A percentile compares a stretch with the other conserved stretches of the same genome.
phyloP scores from a whole-genome alignment of 2,888 invertebrate species.

The Aspidiotus rigidus region DNA sequence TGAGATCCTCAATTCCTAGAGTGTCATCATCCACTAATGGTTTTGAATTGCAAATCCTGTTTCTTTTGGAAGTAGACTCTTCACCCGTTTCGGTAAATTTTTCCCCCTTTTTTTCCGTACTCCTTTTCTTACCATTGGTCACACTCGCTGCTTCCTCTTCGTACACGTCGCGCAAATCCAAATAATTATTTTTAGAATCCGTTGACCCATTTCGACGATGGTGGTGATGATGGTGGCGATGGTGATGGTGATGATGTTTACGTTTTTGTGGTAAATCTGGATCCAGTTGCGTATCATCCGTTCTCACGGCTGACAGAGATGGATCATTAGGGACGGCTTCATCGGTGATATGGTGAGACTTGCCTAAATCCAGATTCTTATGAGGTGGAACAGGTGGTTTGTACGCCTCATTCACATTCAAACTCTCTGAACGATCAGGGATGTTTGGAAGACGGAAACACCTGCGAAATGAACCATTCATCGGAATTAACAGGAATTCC shows the following conservation, averaged over 20 bases:
- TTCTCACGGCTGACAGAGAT: constrained; percentile 21
- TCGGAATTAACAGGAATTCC: background rate
- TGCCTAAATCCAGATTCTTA: constrained; percentile 47
- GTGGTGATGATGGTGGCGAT: constrained; percentile 35
- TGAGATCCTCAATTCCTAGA: constrained; percentile 62
- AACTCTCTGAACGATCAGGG: constrained; percentile 5
- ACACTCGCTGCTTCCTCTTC: constrained; percentile 1
- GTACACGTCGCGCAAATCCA: background rate
- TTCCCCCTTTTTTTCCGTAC: constrained; percentile 4
- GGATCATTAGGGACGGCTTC: constrained; percentile 35
- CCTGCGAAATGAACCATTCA: background rate
- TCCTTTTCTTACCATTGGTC: constrained; percentile 1
- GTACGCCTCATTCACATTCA: background rate
- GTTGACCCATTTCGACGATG: constrained; percentile 12
- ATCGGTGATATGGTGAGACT: background rate
- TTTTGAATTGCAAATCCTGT: constrained; percentile 38
- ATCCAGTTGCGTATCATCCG: background rate
- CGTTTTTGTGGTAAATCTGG: constrained; percentile 21
- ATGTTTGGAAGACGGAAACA: constrained; percentile 22
- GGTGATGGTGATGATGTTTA: constrained; percentile 35
- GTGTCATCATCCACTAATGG: constrained; percentile 27
- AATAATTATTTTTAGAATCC: constrained; percentile 2
- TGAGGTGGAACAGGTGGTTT: constrained; percentile 59
- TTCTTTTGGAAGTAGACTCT: constrained; percentile 25
- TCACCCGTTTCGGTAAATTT: constrained; percentile 18